These are phyloP conservation scores for Norana najaformis DNA, from an alignment of 2,888 invertebrate species.

Conservation along the genomic window DNA sequence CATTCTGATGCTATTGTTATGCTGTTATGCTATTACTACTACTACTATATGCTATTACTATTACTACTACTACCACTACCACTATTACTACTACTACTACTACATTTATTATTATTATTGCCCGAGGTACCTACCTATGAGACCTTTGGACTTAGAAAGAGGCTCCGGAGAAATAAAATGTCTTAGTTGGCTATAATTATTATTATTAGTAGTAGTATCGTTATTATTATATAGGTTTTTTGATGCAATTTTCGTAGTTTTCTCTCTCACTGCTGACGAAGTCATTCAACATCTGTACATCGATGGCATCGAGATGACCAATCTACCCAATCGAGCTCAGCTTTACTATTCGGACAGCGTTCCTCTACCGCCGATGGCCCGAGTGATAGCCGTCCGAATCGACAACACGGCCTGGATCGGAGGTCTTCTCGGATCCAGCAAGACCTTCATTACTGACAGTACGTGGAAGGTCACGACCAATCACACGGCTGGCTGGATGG, in stretches of 20 bases:
- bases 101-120: no score
- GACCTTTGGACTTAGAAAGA: no score
- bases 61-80: no score
- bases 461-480: not conserved
- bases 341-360: not conserved
- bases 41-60: no score
- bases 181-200: no score
- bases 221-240: not conserved
- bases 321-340: not conserved
- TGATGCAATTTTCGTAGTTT: not conserved
- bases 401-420: not conserved
- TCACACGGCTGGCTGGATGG: not conserved
- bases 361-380: not conserved
- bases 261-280: not conserved
- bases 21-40: no score
- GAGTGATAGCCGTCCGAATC: not conserved
- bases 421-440: not conserved
- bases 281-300: not conserved
- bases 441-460: not conserved
- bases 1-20: no score
- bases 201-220: not conserved
- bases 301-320: not conserved
- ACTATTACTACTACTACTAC: no score
- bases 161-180: no score
- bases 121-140: no score